phyloP scores from a whole-genome alignment of 2,113 vertebrate genomes.

The Corythaixoides concolor region DNA sequence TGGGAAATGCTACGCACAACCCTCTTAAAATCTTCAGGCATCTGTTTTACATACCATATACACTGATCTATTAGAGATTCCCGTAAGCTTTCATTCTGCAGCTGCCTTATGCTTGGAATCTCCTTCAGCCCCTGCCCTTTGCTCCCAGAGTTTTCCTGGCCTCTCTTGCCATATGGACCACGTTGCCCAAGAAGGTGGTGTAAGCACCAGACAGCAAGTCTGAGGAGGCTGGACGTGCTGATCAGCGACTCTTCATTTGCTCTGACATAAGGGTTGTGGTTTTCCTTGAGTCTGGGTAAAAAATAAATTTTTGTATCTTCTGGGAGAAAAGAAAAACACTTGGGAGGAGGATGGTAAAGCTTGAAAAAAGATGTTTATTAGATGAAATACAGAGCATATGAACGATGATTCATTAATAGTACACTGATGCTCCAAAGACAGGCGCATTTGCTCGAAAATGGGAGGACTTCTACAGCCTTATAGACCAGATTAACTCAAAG shows the following conservation, averaged over 20 bases:
- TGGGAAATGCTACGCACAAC: not conserved
- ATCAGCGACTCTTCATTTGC: not conserved
- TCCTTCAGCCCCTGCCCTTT: not conserved
- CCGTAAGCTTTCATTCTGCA: not conserved
- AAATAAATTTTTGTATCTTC: not conserved
- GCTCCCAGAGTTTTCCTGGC: not conserved
- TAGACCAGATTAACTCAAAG: not conserved
- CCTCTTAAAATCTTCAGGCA: conserved; percentile 11
- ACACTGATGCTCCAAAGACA: not conserved
- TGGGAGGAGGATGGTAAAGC: not conserved
- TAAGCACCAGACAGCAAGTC: not conserved
- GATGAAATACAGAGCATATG: not conserved
- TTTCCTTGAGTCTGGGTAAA: not conserved
- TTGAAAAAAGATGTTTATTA: not conserved
- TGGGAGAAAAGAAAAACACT: not conserved
- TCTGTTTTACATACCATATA: conserved; percentile 5
- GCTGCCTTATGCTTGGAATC: conserved; percentile 2
- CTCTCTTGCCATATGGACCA: not conserved
- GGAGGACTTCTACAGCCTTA: not conserved
- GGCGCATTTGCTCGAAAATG: not conserved
- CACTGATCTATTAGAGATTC: not conserved
- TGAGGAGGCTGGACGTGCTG: not conserved
- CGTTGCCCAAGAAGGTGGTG: not conserved
- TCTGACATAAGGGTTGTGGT: not conserved
- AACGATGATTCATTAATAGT: not conserved